A percentile compares a stretch with the other conserved stretches of the same genome.
phyloP scores from a whole-genome alignment of 2,113 vertebrate species.

The Litocranius walleri region DNA sequence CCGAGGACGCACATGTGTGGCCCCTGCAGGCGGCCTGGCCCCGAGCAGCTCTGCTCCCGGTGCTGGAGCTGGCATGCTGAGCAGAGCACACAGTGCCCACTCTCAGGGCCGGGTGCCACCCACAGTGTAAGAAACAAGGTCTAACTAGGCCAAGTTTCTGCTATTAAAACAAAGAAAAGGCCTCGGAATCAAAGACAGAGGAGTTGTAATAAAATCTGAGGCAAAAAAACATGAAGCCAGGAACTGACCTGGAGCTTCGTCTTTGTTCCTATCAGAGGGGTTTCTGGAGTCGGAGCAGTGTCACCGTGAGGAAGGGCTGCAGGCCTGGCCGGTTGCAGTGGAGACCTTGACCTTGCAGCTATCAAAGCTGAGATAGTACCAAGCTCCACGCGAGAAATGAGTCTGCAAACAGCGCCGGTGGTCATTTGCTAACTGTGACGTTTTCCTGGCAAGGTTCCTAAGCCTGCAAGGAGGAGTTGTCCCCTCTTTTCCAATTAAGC shows the following conservation, averaged over 20 bases:
- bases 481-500: not conserved
- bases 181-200: not conserved
- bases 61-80: not conserved
- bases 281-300: not conserved
- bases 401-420: not conserved
- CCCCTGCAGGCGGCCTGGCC: not conserved
- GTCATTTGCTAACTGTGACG: not conserved
- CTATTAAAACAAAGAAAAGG: not conserved
- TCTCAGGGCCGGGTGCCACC: not conserved
- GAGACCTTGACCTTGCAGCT: not conserved
- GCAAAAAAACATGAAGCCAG: not conserved
- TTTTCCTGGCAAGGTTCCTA: not conserved
- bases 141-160: not conserved
- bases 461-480: not conserved
- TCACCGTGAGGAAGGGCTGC: not conserved
- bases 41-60: rapidly evolving
- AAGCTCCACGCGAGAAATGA: not conserved
- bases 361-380: not conserved
- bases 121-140: not conserved
- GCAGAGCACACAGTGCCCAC: not conserved
- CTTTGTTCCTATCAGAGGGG: not conserved
- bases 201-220: not conserved
- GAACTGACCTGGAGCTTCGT: not conserved
- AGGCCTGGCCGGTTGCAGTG: not conserved
- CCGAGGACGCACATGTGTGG: rapidly evolving